Conservation (phyloP, 2,888 invertebrate species). For the Archips crataeganus region DNA sequence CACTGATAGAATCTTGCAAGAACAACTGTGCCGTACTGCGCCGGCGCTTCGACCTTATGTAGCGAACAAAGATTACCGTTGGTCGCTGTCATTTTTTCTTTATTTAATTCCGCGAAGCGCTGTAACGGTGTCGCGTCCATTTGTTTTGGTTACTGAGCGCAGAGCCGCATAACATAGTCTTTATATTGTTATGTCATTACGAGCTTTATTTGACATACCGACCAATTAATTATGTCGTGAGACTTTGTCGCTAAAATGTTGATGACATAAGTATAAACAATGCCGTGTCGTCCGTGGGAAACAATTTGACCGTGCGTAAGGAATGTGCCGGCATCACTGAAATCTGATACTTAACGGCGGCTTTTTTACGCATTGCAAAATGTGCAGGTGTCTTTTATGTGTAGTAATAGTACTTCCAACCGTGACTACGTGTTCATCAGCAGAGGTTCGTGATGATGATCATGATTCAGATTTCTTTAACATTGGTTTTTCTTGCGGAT, state of each 20-base stretch:
- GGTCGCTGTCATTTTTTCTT: slow-evolving; percentile 72
- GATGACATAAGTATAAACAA: slow-evolving; percentile 42
- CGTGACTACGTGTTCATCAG: not conserved
- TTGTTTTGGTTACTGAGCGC: slow-evolving; percentile 73
- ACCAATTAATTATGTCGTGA: slow-evolving; percentile 40
- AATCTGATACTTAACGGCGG: slow-evolving; percentile 49
- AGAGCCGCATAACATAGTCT: slow-evolving; percentile 40
- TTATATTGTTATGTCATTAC: slow-evolving; percentile 48
- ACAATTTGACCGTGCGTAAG: slow-evolving; percentile 49
- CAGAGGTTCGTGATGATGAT: slow-evolving; percentile 11
- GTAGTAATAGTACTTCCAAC: not conserved
- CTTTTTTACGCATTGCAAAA: slow-evolving; percentile 42
- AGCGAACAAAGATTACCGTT: slow-evolving; percentile 80
- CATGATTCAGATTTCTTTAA: slow-evolving; percentile 22
- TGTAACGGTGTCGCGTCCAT: slow-evolving; percentile 81
- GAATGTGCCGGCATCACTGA: slow-evolving; percentile 52
- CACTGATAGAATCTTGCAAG: slow-evolving; percentile 48
- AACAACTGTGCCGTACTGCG: slow-evolving; percentile 61
- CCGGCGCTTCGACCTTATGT: slow-evolving; percentile 67
- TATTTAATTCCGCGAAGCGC: slow-evolving; percentile 80
- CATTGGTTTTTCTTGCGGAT: slow-evolving; percentile 27
- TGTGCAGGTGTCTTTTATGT: not conserved
- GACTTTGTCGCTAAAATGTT: slow-evolving; percentile 39
- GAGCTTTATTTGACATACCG: slow-evolving; percentile 36
- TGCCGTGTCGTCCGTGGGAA: slow-evolving; percentile 49